phyloP scores from a whole-genome alignment of 2,797 vertebrate species.

The Sebastes trivittatus region DNA sequence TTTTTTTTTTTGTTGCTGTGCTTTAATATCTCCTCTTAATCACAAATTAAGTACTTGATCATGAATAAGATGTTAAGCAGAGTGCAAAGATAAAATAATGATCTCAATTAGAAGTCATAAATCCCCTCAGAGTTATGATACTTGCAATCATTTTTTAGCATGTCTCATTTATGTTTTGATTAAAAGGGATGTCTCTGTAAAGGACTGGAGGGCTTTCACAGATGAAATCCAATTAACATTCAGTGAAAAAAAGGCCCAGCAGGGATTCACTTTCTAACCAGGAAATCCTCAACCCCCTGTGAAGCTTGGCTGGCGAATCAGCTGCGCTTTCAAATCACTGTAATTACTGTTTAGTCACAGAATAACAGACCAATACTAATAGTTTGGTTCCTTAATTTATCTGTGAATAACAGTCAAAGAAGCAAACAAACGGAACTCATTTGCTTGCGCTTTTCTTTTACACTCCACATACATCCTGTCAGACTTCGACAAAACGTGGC shows the following conservation, averaged over 20 bases:
- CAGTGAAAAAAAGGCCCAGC: conserved; percentile 44
- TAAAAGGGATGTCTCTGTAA: conserved; percentile 61
- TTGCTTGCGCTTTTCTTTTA: background rate
- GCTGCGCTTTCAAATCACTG: conserved; percentile 10
- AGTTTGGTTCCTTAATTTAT: background rate
- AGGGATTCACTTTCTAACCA: conserved; percentile 53
- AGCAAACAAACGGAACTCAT: background rate
- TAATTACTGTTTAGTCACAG: conserved; percentile 11
- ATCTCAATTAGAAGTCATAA: conserved; percentile 53
- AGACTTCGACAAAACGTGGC: conserved; percentile 1
- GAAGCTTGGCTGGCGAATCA: background rate
- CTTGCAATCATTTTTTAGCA: conserved; percentile 51
- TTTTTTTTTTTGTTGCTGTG: background rate
- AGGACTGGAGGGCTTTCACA: conserved; percentile 57
- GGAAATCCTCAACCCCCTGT: conserved; percentile 47
- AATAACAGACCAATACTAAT: conserved; percentile 1
- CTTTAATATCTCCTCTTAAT: conserved; percentile 1
- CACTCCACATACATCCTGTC: background rate
- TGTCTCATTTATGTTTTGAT: conserved; percentile 73
- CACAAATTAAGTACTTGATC: conserved; percentile 13
- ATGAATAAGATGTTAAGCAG: conserved; percentile 38
- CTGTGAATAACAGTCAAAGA: background rate
- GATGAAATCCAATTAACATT: conserved; percentile 73
- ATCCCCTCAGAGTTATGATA: conserved; percentile 62
- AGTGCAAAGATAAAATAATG: conserved; percentile 55